phyloP scores from a whole-genome alignment of 2,797 vertebrate genomes.

The Setipinna tenuifilis region DNA sequence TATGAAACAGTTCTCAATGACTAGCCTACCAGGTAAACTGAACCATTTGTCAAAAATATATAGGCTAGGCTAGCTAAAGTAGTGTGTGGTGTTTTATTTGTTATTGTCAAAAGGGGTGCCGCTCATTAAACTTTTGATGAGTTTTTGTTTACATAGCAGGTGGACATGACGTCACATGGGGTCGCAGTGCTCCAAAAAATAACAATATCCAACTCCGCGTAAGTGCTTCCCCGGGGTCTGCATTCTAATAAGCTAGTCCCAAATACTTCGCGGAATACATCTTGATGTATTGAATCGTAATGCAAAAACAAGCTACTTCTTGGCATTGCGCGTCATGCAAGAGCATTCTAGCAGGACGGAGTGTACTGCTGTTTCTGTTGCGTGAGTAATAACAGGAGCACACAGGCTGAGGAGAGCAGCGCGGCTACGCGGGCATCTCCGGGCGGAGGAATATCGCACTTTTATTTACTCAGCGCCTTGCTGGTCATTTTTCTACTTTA shows the following conservation, averaged over 20 bases:
- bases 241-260: constrained; percentile 76
- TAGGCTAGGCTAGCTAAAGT: background rate
- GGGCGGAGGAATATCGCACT: constrained; percentile 79
- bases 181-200: constrained; percentile 78
- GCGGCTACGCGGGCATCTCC: constrained; percentile 71
- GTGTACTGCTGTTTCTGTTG: constrained; percentile 77
- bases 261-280: constrained; percentile 77
- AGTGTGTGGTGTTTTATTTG: constrained; percentile 30
- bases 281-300: constrained; percentile 80
- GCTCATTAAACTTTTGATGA: constrained; percentile 73
- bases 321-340: constrained; percentile 76
- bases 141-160: constrained; percentile 87
- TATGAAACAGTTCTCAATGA: background rate
- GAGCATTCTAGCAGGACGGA: constrained; percentile 77
- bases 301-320: constrained; percentile 75
- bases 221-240: constrained; percentile 70
- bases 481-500: constrained; percentile 71
- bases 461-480: constrained; percentile 75
- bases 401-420: constrained; percentile 75
- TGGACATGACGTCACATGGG: constrained; percentile 87
- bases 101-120: constrained; percentile 5
- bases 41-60: background rate
- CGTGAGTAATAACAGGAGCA: constrained; percentile 82
- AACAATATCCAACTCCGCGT: constrained; percentile 71
- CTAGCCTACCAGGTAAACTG: background rate